phyloP scores from a whole-genome alignment of 1,140 invertebrate species.

The Adelges cooleyi region DNA sequence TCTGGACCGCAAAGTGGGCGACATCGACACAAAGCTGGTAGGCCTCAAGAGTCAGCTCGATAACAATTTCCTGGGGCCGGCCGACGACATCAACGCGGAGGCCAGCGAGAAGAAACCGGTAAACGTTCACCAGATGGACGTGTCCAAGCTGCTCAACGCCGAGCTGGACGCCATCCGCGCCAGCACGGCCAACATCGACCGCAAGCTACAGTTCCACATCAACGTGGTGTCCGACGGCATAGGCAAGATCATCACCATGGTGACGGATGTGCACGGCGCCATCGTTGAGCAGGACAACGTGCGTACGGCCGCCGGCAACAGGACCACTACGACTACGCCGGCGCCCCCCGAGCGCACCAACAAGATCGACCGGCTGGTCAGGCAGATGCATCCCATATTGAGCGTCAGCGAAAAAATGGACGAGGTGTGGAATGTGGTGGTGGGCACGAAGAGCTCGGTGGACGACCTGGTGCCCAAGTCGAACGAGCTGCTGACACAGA shows the following conservation, averaged over 20 bases:
- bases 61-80: conserved; percentile 61
- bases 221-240: conserved; percentile 51
- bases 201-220: conserved; percentile 72
- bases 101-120: conserved; percentile 73
- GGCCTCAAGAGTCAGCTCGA: conserved; percentile 68
- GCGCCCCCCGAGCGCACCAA: conserved; percentile 47
- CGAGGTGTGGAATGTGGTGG: conserved; percentile 76
- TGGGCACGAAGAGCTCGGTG: conserved; percentile 72
- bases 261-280: conserved; percentile 66
- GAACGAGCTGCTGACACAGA: conserved; percentile 69
- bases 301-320: conserved; percentile 32
- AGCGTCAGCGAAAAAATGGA: conserved; percentile 81
- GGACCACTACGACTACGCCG: conserved; percentile 42
- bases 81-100: conserved; percentile 70
- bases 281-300: conserved; percentile 47
- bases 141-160: conserved; percentile 61
- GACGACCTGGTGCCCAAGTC: conserved; percentile 74
- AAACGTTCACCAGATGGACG: conserved; percentile 58
- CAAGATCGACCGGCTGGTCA: conserved; percentile 63
- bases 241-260: conserved; percentile 59
- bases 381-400: conserved; percentile 67
- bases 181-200: conserved; percentile 63
- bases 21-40: conserved; percentile 65
- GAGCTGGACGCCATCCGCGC: conserved; percentile 61
- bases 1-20: conserved; percentile 65